Conservation (phyloP, 2,113 vertebrate species). For the Coptodon rendalli region DNA sequence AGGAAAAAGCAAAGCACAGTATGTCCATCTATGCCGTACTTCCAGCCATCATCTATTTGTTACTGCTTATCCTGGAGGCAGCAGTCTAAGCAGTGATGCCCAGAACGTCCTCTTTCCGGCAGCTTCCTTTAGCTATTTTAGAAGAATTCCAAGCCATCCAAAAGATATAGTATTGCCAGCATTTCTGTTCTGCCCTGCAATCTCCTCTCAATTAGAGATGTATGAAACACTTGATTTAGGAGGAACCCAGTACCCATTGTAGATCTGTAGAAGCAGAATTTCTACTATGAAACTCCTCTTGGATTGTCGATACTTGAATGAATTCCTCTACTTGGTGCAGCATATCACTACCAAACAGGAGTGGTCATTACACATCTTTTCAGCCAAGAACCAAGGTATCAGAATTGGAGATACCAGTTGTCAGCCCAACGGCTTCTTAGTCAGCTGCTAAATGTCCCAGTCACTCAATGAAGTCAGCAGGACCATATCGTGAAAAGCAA, state of each 20-base stretch:
- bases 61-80: background rate
- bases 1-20: background rate
- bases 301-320: background rate
- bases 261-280: background rate
- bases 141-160: background rate
- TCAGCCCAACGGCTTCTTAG: background rate
- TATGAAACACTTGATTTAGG: background rate
- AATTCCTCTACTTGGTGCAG: background rate
- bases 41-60: background rate
- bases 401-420: accelerated
- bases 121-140: background rate
- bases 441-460: background rate
- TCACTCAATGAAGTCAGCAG: background rate
- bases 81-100: background rate
- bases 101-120: background rate
- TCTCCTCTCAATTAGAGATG: background rate
- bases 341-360: background rate
- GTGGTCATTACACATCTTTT: background rate
- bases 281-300: background rate
- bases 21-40: background rate
- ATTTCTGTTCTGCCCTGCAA: background rate
- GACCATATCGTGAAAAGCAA: background rate
- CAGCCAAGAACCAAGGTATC: background rate
- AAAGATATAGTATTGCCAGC: background rate
- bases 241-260: background rate